Conservation (phyloP, 2,113 vertebrate species). For the Thymallus thymallus region DNA sequence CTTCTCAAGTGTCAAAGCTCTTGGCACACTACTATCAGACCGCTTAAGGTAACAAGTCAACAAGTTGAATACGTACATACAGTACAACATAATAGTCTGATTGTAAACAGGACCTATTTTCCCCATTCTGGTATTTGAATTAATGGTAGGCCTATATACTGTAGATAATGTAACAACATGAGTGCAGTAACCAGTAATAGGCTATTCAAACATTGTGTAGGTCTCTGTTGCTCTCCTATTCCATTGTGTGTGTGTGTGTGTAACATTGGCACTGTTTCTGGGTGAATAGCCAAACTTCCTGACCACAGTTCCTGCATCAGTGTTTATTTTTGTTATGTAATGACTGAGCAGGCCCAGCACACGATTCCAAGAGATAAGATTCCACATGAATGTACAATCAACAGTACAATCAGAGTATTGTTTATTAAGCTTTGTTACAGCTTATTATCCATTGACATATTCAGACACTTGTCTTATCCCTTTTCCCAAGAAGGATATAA, state of each 20-base stretch:
- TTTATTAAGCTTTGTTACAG: background rate
- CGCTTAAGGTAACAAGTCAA: conserved; percentile 45
- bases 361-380: background rate
- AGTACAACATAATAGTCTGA: conserved; percentile 21
- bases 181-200: too few relatives aligned
- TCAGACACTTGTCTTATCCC: background rate
- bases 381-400: background rate
- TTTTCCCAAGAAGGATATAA: background rate
- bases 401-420: background rate
- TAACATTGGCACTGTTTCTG: background rate
- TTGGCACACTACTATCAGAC: background rate
- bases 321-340: background rate
- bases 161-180: too few relatives aligned
- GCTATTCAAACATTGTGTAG: too few relatives aligned
- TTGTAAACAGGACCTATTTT: conserved; percentile 43
- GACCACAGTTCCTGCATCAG: background rate
- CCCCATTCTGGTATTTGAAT: background rate
- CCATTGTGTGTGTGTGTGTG: background rate
- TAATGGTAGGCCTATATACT: background rate
- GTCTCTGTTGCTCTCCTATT: background rate
- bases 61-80: conserved; percentile 48
- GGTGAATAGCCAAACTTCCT: background rate
- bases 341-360: background rate
- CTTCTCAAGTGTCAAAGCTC: background rate
- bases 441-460: background rate